phyloP scores from a whole-genome alignment of 2,797 vertebrate species.

The Arrhamphus sclerolepis region DNA sequence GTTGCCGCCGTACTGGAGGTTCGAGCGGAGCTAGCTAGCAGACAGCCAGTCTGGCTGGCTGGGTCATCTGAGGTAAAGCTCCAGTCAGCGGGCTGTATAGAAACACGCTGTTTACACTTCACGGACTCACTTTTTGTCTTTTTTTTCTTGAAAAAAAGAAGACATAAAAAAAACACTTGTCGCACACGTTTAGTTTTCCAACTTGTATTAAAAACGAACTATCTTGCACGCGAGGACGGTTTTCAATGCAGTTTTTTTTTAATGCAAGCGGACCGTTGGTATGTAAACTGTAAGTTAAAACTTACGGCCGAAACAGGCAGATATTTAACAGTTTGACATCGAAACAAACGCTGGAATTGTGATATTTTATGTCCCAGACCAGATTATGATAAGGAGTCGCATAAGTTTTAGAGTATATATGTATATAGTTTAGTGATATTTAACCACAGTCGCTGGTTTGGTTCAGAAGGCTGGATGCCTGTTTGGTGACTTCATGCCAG shows the following conservation, averaged over 20 bases:
- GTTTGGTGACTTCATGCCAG: conserved; percentile 35
- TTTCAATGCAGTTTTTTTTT: not conserved
- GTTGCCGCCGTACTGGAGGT: conserved; percentile 42
- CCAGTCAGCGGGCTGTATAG: conserved; percentile 33
- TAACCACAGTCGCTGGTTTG: too few relatives aligned
- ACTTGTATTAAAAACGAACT: not conserved
- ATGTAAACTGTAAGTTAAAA: conserved; percentile 2
- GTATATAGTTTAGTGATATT: not conserved
- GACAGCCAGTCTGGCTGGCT: conserved; percentile 58
- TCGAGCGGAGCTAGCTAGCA: conserved; percentile 65
- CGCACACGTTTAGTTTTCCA: not conserved
- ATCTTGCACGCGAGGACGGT: not conserved
- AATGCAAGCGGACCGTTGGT: not conserved
- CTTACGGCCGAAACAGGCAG: conserved; percentile 8
- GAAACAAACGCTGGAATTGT: not conserved
- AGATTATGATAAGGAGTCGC: not conserved
- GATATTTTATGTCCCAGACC: too few relatives aligned
- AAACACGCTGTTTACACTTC: not conserved
- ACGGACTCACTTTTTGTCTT: not conserved
- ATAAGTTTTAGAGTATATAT: conserved; percentile 7
- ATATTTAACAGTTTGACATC: conserved; percentile 1
- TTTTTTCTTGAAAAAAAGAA: not conserved
- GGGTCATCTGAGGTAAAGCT: conserved; percentile 76
- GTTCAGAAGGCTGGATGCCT: conserved; percentile 16
- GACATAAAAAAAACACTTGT: not conserved